Base-by-base conservation (phyloP, 2,888 invertebrate species). In the Clepsis dumicolana region DNA sequence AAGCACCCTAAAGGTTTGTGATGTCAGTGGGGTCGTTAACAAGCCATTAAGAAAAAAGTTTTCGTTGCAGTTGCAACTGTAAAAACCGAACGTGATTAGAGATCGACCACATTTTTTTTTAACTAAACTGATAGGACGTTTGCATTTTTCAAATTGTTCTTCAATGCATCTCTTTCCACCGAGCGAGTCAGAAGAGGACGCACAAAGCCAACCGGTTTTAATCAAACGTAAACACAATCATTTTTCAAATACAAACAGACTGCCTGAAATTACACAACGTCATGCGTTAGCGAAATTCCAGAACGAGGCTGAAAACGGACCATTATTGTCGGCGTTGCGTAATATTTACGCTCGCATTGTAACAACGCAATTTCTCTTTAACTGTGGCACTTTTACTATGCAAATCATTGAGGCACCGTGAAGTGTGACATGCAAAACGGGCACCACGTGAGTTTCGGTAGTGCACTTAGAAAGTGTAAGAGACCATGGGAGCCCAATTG, bases 301-400 rank as follows among this genome's bases (percentile, higher is more conserved):
- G 52, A 29, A 32, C 54, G 41, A 21, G 10, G 16, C 63, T 64
- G 63, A 44, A 68, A 64, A 52, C 12, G 50, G 25, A 44, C 63
- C 53, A 68, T 68, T 68, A 68, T 68, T 68, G 68, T 68, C 41
- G 21, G 1, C 29, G 25, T 70, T 65, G 38, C 32, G 57, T 29
- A 70, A 61, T 65, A 24, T 62, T 65, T 57, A 61, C 18, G 52
- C 25, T 25, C 53, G 29, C 48, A 48, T 57, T 64, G 56, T 48
- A 57, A 64, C 60, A 61, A 71, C 65, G 72, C 71, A 76, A 76
- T 78, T 77, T 72, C 74, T 73, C 74, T 74, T 73, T 73, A 44
- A 62, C 74, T 72, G 77, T 73, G 66, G 63, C 72, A 75, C 79
- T 76, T 76, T 80, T 75, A 77, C 77, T 76, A 77, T 77, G 78